phyloP scores from a whole-genome alignment of 2,797 vertebrate genomes.

The Pseudochirops corinnae region DNA sequence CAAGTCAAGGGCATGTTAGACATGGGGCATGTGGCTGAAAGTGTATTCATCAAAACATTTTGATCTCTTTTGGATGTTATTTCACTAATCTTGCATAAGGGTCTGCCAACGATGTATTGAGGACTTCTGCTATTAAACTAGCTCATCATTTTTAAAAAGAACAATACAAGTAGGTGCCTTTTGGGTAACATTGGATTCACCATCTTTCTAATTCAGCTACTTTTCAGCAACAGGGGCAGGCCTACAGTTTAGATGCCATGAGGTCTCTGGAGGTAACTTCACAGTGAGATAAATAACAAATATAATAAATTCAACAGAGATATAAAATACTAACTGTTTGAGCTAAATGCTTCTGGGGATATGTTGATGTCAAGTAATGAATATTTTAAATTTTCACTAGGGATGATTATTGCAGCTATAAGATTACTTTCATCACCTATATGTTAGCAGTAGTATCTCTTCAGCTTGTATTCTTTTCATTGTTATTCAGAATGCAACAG shows the following conservation, averaged over 20 bases:
- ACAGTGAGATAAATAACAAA: background rate
- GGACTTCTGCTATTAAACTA: background rate
- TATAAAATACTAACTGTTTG: background rate
- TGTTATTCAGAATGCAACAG: background rate
- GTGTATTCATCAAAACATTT: rapidly evolving
- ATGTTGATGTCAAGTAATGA: conserved; percentile 27
- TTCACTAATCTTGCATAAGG: background rate
- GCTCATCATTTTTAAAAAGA: background rate
- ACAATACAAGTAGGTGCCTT: background rate
- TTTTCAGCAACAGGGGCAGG: background rate
- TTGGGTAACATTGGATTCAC: rapidly evolving
- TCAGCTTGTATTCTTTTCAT: background rate
- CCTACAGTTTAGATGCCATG: background rate
- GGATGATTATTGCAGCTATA: background rate
- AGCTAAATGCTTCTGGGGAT: conserved; percentile 21
- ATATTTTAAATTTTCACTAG: conserved; percentile 16
- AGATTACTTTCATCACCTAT: conserved; percentile 15
- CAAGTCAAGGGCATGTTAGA: background rate
- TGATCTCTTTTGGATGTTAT: background rate
- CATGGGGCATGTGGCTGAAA: background rate
- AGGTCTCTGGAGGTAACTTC: conserved; percentile 2
- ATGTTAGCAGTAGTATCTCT: conserved; percentile 8
- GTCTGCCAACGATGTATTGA: background rate
- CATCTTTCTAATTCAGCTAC: conserved; percentile 13
- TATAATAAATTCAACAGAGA: conserved; percentile 19